These are phyloP conservation scores for Chascanopsetta lugubris DNA, from an alignment of 2,113 vertebrate genomes.

Conservation along the genomic window DNA sequence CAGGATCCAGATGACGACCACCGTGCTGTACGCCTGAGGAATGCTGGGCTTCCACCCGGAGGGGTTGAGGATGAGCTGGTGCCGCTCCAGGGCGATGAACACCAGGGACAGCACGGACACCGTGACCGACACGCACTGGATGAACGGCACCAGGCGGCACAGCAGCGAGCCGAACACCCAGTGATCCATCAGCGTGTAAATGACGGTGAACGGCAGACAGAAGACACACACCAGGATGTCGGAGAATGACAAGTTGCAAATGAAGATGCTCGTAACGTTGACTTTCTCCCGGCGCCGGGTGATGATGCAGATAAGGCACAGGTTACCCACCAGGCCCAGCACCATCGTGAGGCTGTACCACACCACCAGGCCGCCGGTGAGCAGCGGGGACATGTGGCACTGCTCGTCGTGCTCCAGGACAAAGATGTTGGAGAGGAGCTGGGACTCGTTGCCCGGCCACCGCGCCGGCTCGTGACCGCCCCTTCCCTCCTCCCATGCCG, in stretches of 20 bases:
- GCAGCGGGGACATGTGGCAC: conserved; percentile 82
- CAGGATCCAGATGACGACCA: conserved; percentile 86
- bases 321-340: conserved; percentile 89
- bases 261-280: conserved; percentile 90
- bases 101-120: conserved; percentile 92
- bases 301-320: conserved; percentile 88
- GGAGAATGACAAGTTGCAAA: conserved; percentile 92
- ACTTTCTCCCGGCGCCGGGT: conserved; percentile 86
- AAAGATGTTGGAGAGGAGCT: conserved; percentile 62
- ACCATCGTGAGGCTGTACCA: conserved; percentile 88
- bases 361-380: conserved; percentile 81
- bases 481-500: conserved; percentile 46
- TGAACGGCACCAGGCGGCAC: conserved; percentile 89
- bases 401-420: conserved; percentile 75
- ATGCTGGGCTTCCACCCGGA: conserved; percentile 91
- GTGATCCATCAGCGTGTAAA: conserved; percentile 94
- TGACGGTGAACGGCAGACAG: conserved; percentile 88
- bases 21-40: conserved; percentile 86
- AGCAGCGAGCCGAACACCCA: conserved; percentile 92
- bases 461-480: conserved; percentile 28
- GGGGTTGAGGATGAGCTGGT: conserved; percentile 93
- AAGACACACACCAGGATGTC: conserved; percentile 91
- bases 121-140: conserved; percentile 90
- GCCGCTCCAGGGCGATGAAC: conserved; percentile 91
- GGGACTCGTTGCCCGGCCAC: conserved; percentile 49